phyloP scores from a whole-genome alignment of 2,888 invertebrate genomes.

The Pocota personata region DNA sequence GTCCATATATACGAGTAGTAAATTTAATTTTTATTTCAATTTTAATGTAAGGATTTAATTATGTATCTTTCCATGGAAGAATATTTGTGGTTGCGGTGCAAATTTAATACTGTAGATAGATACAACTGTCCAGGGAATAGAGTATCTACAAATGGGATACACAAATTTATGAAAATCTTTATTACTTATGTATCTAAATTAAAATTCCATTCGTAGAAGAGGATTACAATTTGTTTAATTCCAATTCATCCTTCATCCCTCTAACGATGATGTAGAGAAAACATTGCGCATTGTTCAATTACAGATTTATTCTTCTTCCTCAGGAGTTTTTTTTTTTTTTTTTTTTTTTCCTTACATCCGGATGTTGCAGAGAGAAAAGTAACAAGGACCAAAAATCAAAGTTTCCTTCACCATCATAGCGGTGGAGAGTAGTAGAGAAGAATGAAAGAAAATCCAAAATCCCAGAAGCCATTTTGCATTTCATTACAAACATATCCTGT shows the following conservation, averaged over 20 bases:
- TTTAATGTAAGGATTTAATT: slow-evolving; percentile 53
- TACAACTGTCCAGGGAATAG: slow-evolving; percentile 50
- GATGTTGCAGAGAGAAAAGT: slow-evolving; percentile 5
- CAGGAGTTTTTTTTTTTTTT: background rate
- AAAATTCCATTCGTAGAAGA: slow-evolving; percentile 58
- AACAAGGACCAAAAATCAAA: slow-evolving; percentile 52
- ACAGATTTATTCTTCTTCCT: slow-evolving; percentile 58
- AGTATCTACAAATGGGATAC: background rate
- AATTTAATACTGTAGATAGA: background rate
- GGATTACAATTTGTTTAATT: slow-evolving; percentile 66
- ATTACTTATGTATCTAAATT: slow-evolving; percentile 63
- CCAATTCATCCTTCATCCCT: slow-evolving; percentile 23
- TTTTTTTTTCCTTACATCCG: slow-evolving; percentile 32
- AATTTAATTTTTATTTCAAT: slow-evolving; percentile 8
- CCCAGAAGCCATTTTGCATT: slow-evolving; percentile 71
- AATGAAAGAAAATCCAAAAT: slow-evolving; percentile 34
- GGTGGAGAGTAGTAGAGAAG: background rate
- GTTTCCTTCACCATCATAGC: slow-evolving; percentile 4
- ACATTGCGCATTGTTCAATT: slow-evolving; percentile 62
- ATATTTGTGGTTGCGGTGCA: background rate
- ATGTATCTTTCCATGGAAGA: too few relatives aligned
- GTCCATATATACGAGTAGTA: background rate
- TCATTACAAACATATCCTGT: slow-evolving; percentile 56
- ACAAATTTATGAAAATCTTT: slow-evolving; percentile 13
- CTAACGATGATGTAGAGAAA: background rate